These are phyloP conservation scores for Enteromius thamalakanensis DNA, from an alignment of 2,797 vertebrate species.

Conservation along the genomic window DNA sequence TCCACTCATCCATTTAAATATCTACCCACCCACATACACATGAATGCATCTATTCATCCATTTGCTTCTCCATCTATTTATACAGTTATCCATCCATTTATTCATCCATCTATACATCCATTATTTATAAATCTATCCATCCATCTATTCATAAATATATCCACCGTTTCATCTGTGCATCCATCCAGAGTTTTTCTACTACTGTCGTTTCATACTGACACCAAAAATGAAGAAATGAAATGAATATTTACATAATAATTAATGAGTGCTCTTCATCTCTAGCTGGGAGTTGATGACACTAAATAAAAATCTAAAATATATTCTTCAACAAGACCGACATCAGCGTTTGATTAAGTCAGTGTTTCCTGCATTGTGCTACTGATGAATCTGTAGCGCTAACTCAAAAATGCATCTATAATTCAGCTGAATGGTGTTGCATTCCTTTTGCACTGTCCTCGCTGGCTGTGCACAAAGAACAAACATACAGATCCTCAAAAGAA, in stretches of 20 bases:
- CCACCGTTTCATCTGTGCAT: not conserved
- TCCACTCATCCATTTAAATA: not conserved
- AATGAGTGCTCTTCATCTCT: not conserved
- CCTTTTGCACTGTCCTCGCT: not conserved
- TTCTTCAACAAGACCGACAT: slow-evolving; percentile 4
- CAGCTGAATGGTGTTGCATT: not conserved
- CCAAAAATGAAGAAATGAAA: not conserved
- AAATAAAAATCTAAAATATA: slow-evolving; percentile 12
- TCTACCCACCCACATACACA: not conserved
- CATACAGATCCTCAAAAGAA: not conserved
- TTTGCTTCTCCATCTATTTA: not conserved
- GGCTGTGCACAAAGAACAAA: not conserved
- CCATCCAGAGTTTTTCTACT: no score
- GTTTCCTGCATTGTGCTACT: not conserved
- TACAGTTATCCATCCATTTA: not conserved
- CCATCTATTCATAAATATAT: fast-evolving
- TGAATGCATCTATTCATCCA: not conserved
- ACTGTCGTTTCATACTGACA: not conserved
- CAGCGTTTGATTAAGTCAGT: not conserved
- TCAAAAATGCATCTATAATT: not conserved
- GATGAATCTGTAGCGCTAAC: slow-evolving; percentile 1
- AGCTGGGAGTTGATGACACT: not conserved
- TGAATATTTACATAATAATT: not conserved
- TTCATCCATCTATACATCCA: not conserved
- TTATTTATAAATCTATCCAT: no score